These are phyloP conservation scores for Ectemnius lituratus DNA, from an alignment of 2,888 invertebrate species.

Conservation along the genomic window DNA sequence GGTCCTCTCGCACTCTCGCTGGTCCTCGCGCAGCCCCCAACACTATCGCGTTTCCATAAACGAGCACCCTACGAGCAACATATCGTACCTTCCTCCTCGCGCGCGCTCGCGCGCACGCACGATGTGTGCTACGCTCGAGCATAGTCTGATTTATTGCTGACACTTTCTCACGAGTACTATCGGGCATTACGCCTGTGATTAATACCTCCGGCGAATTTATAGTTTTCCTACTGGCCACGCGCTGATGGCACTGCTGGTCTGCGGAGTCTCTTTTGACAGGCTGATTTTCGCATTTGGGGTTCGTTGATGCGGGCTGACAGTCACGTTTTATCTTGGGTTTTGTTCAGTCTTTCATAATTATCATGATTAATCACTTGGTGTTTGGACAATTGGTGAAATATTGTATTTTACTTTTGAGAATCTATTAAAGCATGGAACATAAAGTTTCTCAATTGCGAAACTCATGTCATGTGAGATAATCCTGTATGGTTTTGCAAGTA, in stretches of 20 bases:
- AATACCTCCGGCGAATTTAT: slow-evolving; percentile 9
- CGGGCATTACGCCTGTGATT: neutral
- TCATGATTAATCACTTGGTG: no score
- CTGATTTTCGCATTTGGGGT: no score
- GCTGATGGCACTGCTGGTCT: neutral
- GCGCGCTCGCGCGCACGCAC: neutral
- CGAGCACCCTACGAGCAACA: no score
- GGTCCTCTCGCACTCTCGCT: no score
- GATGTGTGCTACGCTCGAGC: neutral
- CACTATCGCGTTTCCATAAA: no score
- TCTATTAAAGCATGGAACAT: slow-evolving; percentile 45
- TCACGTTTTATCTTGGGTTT: no score
- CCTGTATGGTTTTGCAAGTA: slow-evolving; percentile 13
- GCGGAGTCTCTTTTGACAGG: no score
- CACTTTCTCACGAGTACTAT: slow-evolving; percentile 1
- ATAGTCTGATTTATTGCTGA: slow-evolving; percentile 14
- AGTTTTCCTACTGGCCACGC: slow-evolving; percentile 17
- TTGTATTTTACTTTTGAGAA: slow-evolving; percentile 15
- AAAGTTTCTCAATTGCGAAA: slow-evolving; percentile 43
- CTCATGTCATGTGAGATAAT: slow-evolving; percentile 44
- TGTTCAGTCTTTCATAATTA: no score
- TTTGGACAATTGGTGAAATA: no score
- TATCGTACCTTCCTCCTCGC: no score
- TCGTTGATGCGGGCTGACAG: no score
- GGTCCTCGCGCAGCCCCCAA: no score